Evolutionary conservation across 2,888 invertebrate genomes (phyloP), one percentile per base, ranked within the genome.

Genomic region (Timandra comae): DNA sequence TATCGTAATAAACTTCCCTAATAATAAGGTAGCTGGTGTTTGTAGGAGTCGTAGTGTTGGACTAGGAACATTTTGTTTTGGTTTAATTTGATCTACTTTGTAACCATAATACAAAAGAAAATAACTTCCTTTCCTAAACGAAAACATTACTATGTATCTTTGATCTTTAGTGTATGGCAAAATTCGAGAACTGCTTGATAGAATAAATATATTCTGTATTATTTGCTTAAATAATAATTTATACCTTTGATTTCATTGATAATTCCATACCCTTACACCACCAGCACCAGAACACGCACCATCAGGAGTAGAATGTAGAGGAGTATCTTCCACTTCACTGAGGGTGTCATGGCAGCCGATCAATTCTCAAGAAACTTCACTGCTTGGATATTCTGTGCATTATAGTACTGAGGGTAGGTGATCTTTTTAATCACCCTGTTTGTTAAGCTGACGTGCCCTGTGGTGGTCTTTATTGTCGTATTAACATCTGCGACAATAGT

Each of bases 381-480:
- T 93, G 42, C 88, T 91, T 50, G 96, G 96, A 12, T 97, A 96
- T 77, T 93, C 93, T 57, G 88, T 96, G 34, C 88, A 91, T 55
- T 95, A 93, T 69, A 62, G 89, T 86, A 70, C 90, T 88, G 84
- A 84, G 56, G 86, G 86, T 84, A 30, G 30, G 33, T 27, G 3
- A 8, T 31, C 22, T 21, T 8, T 22, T 7, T 7, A 22, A 22
- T 22, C 3, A n/a, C 8, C 5, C 20, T 20, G 5, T 20, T 20
- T 5, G 20, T 20, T 20, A 20, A 7, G 5, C 20, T 5, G 7
- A 7, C 1, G 1, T 7, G 20, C 20, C 5, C 7, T 5, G 20
- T 7, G 5, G 5, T 20, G 20, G 20, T 20, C n/a, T n/a, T n/a
- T n/a, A n/a, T 20, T 20, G 20, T 20, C 20, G 20, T n/a, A 20